These are phyloP conservation scores for Varroa destructor DNA, from an alignment of 1,140 invertebrate species.

Conservation along the genomic window DNA sequence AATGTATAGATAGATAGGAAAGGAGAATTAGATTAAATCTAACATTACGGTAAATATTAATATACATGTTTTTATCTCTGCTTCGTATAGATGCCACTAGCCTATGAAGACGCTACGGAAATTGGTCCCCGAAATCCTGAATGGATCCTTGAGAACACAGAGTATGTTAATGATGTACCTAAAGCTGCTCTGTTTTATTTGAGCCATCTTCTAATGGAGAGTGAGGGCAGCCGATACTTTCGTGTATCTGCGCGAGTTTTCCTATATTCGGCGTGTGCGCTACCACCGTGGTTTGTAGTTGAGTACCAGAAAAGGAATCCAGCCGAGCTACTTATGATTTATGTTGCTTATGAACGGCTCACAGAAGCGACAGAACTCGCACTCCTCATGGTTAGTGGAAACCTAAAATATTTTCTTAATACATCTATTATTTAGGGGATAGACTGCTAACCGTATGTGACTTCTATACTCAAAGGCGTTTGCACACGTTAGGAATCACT, in stretches of 20 bases:
- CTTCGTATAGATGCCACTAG: not conserved
- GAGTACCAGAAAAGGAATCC: slow-evolving; percentile 8
- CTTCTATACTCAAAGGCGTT: too few relatives aligned
- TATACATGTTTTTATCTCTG: too few relatives aligned
- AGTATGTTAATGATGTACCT: slow-evolving; percentile 2
- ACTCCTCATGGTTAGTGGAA: not conserved
- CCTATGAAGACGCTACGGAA: not conserved
- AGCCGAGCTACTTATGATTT: slow-evolving; percentile 4
- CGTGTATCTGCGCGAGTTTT: slow-evolving; percentile 3
- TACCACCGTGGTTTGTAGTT: slow-evolving; percentile 19
- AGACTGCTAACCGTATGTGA: too few relatives aligned
- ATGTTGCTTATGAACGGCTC: slow-evolving; percentile 3
- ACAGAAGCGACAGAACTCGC: slow-evolving; percentile 9
- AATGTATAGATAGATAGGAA: too few relatives aligned
- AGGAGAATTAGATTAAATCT: too few relatives aligned
- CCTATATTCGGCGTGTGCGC: slow-evolving; percentile 1
- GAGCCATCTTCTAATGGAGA: slow-evolving; percentile 8
- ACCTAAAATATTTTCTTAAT: not conserved
- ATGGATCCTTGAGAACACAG: slow-evolving; percentile 23
- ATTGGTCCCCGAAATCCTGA: slow-evolving; percentile 18
- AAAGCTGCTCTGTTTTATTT: slow-evolving; percentile 1
- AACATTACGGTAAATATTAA: too few relatives aligned
- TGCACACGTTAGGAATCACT: too few relatives aligned
- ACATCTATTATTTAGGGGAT: too few relatives aligned
- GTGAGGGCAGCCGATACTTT: slow-evolving; percentile 6